Conservation (phyloP, 2,888 invertebrate species). For the Lampropteryx suffumata region DNA sequence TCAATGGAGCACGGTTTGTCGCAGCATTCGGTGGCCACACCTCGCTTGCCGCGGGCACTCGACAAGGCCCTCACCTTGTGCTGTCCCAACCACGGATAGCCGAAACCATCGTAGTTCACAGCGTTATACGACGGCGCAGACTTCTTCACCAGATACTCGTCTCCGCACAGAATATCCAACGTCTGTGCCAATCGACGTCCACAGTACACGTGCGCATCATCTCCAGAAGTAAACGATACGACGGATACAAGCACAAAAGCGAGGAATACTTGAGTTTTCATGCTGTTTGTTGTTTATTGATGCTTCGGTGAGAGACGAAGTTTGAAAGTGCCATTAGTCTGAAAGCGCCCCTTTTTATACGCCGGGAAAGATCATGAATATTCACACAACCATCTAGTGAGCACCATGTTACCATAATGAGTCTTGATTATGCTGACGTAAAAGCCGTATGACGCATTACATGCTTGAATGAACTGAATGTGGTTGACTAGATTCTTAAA, state of each 20-base stretch:
- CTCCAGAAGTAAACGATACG: conserved; percentile 6
- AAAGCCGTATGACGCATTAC: conserved; percentile 18
- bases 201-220: conserved; percentile 18
- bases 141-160: conserved; percentile 16
- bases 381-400: conserved; percentile 23
- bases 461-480: conserved; percentile 19
- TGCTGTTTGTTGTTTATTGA: too few relatives aligned
- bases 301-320: conserved; percentile 9
- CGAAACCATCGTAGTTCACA: conserved; percentile 12
- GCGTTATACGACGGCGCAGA: conserved; percentile 17
- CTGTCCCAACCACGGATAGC: conserved; percentile 18
- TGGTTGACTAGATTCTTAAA: not conserved
- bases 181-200: conserved; percentile 22
- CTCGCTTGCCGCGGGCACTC: conserved; percentile 21
- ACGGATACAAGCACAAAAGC: conserved; percentile 9
- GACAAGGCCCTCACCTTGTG: conserved; percentile 17
- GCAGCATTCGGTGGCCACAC: conserved; percentile 30
- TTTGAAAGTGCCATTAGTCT: conserved; percentile 11
- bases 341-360: conserved; percentile 17
- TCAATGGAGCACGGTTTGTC: conserved; percentile 23
- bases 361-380: conserved; percentile 20
- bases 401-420: conserved; percentile 27
- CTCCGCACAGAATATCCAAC: conserved; percentile 17
- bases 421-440: conserved; percentile 24
- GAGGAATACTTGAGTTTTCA: conserved; percentile 24